These are phyloP conservation scores for Achlya flavicornis DNA, from an alignment of 2,888 invertebrate species.

Conservation along the genomic window DNA sequence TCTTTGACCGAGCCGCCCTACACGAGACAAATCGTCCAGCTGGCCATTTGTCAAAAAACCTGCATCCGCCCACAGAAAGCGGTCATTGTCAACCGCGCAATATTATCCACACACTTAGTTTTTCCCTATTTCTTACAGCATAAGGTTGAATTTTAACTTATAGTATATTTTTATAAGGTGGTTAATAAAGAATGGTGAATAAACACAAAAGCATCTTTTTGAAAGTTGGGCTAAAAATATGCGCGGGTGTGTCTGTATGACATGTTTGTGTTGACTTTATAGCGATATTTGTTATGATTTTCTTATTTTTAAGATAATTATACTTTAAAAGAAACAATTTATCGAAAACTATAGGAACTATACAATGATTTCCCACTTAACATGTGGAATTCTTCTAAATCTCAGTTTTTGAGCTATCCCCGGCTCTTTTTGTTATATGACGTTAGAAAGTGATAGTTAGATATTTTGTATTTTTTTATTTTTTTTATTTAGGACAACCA, in stretches of 20 bases:
- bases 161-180: slow-evolving; percentile 7
- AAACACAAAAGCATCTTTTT: slow-evolving; percentile 43
- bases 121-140: slow-evolving; percentile 37
- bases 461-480: too few species aligned
- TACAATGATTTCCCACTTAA: too few species aligned
- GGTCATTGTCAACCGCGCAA: slow-evolving; percentile 63
- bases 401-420: too few species aligned
- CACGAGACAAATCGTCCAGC: slow-evolving; percentile 80
- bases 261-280: slow-evolving; percentile 33
- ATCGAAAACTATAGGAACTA: too few species aligned
- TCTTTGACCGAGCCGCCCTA: slow-evolving; percentile 72
- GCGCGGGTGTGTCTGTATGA: slow-evolving; percentile 37
- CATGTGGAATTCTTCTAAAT: too few species aligned
- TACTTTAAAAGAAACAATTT: too few species aligned
- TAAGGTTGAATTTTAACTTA: slow-evolving; percentile 45
- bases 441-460: too few species aligned
- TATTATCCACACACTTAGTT: slow-evolving; percentile 29
- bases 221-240: slow-evolving; percentile 47
- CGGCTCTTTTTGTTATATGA: too few species aligned
- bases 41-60: slow-evolving; percentile 83
- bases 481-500: too few species aligned
- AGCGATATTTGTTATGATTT: slow-evolving; percentile 33
- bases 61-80: slow-evolving; percentile 80
- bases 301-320: slow-evolving; percentile 2
- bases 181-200: slow-evolving; percentile 38